Evolutionary conservation across 2,797 vertebrate species (phyloP), one percentile per base, ranked within the genome.

Genomic region (Salarias fasciatus): DNA sequence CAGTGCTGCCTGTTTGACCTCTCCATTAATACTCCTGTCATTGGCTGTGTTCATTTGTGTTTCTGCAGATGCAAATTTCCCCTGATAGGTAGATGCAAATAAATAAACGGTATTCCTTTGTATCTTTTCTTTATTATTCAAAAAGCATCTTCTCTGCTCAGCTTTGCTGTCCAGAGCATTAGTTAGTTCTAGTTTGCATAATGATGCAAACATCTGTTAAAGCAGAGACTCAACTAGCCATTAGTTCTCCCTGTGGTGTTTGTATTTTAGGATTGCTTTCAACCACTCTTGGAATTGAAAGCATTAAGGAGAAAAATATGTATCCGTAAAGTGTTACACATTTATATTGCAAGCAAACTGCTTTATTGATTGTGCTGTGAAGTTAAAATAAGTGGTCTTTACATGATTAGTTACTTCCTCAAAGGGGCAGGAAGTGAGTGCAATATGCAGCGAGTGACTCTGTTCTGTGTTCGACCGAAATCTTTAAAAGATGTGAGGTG

Each of bases 1-100:
- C 69, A 68, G 52, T 30, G 47, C 53, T 28, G 46, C 49, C 53
- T 24, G 38, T 60, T 24, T 72, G 69, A 79, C 71, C 71, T 65
- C 48, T 55, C 10, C 51, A 58, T 80, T 70, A 69, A 51, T 65
- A 56, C 33, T 14, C 29, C 40, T 63, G 51, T 53, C 46, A 30
- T 61, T 24, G 2, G 5, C 3, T 31, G 31, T 35, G 11, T 36
- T 54, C 13, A 28, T 61, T 14, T 44, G 9, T 72, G 18, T 69
- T 63, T 35, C 53, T 53, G 9, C 11, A 29, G 29, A 56, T 64
- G 7, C 2, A 38, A 61, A n/a, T 63, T 33, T 53, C 49, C 13
- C 36, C 11, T 33, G 18, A 50, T 43, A 56, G 14, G 14, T 54
- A 24, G 18, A 24, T 18, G 18, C 18, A 24, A 18, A 3, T n/a